Evolutionary conservation across 2,888 invertebrate genomes (phyloP), one percentile per base, ranked within the genome.

Genomic region (Helleia helle): DNA sequence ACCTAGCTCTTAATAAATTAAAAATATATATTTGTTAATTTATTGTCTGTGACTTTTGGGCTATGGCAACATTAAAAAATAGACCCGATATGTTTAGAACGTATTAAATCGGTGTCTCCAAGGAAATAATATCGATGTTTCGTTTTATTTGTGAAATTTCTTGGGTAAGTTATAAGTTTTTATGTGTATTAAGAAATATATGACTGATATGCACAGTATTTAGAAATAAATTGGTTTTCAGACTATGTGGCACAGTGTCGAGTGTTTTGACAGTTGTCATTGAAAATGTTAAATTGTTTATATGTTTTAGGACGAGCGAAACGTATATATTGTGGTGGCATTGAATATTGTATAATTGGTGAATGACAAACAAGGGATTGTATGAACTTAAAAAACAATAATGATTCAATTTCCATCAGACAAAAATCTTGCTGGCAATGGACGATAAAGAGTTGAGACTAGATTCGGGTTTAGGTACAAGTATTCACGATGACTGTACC

Each of bases 241-340:
- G 72, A 62, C 42, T 75, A 83, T 81, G 83, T 83, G 81, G 83
- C 83, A 67, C 43, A 70, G 62, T 75, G n/a, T n/a, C n/a, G n/a
- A n/a, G n/a, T n/a, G 72, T 79, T 81, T 79, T 84, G 83, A 83
- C 83, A 83, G 70, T 79, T 81, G 77, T 71, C 76, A 75, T 54
- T 67, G 50, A 51, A 57, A 53, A 54, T 61, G 57, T 65, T 70
- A 75, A 67, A 74, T 79, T 83, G 80, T 83, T 81, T 83, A 74
- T 80, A 71, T 40, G 40, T 81, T 81, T 71, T 75, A 83, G 80
- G 61, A 73, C 69, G 69, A 62, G 60, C 56, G 51, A 56, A 60
- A 58, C 52, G 25, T 31, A 34, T 25, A 30, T 30, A 39, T 24
- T 5, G 25, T 25, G n/a, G 12, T 26, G 36, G 25, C 36, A 36